Evolutionary conservation across 2,888 invertebrate genomes (phyloP), one percentile per base, ranked within the genome.

Genomic region (Tachina lurida): DNA sequence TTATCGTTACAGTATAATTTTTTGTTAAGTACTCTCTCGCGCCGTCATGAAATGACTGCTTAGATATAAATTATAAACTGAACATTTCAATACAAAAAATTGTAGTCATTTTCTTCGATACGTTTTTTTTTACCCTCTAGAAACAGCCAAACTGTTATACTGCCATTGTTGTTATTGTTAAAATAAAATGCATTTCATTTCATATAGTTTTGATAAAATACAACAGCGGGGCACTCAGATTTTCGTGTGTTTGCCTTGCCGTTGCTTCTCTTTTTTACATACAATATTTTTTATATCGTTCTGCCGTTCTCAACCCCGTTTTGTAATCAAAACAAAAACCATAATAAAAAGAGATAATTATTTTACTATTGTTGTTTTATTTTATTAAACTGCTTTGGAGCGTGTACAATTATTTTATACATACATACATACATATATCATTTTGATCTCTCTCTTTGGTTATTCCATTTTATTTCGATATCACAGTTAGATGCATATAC

Each of bases 11-110:
- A 73, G 52, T 77, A 68, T 77, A 71, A 43, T 83, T 74, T 31
- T 63, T 81, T 76, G 68, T 77, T 86, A 86, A 86, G 86, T 83
- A 86, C 86, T 86, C 86, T 86, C 83, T 83, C 83, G 86, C 86
- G 86, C 86, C 86, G 86, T 86, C 86, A 86, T 79, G 79, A 76
- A 83, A 86, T 83, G 86, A 86, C 86, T 86, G 86, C 79, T 83
- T 76, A 67, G 83, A 80, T 86, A 83, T 68, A 80, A 86, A 83
- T 73, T 86, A 79, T 83, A 86, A 83, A 86, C 86, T 86, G 86
- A 86, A 86, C 79, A 76, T 80, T 83, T 83, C 71, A 67, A 62
- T 79, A 79, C 62, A 76, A 81, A 81, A 81, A 54, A 54, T 60
- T 68, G 31, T 68, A 39, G 75, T 43, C 62, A 47, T 65, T 73